These are phyloP conservation scores for Pseudococcus jackbeardsleyi DNA, from an alignment of 2,888 invertebrate genomes.

Conservation along the genomic window DNA sequence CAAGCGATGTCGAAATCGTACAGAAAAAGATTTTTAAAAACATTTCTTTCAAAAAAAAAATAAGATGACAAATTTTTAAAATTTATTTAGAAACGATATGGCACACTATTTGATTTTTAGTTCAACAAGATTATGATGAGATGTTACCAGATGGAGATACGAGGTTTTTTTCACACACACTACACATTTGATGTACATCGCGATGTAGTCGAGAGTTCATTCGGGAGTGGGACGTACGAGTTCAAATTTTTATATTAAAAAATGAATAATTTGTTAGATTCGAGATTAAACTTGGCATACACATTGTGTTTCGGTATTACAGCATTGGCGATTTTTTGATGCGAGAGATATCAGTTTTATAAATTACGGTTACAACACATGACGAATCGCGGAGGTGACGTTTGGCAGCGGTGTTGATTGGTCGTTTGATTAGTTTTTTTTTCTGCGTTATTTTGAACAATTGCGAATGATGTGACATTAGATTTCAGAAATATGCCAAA, in stretches of 20 bases:
- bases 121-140: slow-evolving; percentile 2
- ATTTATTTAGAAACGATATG: background rate
- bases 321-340: background rate
- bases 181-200: background rate
- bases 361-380: background rate
- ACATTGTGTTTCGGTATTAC: background rate
- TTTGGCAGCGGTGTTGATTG: background rate
- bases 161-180: background rate
- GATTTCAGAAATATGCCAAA: slow-evolving; percentile 8
- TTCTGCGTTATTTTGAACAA: background rate
- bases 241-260: background rate
- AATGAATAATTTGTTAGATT: slow-evolving; percentile 14
- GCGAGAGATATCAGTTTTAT: background rate
- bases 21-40: too few species aligned
- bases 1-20: background rate
- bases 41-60: too few species aligned
- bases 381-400: background rate
- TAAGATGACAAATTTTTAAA: background rate
- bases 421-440: slow-evolving; percentile 3
- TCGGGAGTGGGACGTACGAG: background rate
- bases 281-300: background rate
- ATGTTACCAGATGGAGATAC: background rate
- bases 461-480: background rate
- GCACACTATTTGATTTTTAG: background rate
- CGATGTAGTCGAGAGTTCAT: background rate